Percentiles rank a stretch among this genome's conserved stretches.
Conservation (phyloP, 2,113 vertebrate genomes). For the Theropithecus gelada region DNA sequence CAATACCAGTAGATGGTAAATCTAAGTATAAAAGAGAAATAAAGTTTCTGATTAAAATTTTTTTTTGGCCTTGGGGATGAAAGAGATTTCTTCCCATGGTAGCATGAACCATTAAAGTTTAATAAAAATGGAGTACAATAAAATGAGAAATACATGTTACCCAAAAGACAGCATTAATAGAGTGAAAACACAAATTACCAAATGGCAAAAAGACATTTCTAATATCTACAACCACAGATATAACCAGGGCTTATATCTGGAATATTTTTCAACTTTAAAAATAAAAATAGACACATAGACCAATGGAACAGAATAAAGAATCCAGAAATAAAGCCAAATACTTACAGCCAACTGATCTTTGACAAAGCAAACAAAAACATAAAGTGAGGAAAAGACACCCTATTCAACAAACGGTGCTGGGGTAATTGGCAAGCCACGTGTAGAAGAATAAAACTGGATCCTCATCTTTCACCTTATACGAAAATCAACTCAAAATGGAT, state of each 20-base stretch:
- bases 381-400: too few relatives aligned
- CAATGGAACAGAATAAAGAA: too few relatives aligned
- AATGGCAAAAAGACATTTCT: neutral
- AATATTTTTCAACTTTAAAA: neutral
- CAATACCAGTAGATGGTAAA: neutral
- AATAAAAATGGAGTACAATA: neutral
- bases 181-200: neutral
- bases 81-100: neutral
- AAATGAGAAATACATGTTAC: neutral
- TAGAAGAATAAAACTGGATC: too few relatives aligned
- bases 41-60: neutral
- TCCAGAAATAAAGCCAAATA: too few relatives aligned
- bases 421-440: too few relatives aligned
- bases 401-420: too few relatives aligned
- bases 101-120: neutral
- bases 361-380: too few relatives aligned
- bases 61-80: neutral
- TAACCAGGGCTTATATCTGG: neutral
- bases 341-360: too few relatives aligned
- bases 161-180: neutral
- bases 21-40: neutral
- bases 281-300: neutral
- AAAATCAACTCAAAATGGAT: too few relatives aligned
- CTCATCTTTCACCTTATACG: too few relatives aligned
- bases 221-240: neutral